Conservation (phyloP, 1,140 invertebrate species). For the Zaprionus nigranus region DNA sequence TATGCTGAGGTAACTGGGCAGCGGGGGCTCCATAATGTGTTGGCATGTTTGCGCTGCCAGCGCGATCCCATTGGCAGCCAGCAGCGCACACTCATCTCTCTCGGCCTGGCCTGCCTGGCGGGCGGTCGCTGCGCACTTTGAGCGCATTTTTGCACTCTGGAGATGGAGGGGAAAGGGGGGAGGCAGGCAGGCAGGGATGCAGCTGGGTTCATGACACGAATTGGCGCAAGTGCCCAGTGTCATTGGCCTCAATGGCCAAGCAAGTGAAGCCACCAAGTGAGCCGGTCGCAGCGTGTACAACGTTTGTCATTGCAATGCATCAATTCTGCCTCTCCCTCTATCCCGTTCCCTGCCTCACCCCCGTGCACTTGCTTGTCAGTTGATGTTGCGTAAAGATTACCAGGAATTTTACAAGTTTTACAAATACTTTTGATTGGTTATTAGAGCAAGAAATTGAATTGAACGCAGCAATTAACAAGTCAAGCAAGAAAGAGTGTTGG, state of each 20-base stretch:
- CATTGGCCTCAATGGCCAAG: slow-evolving; percentile 57
- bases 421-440: background rate
- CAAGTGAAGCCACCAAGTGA: background rate
- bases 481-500: background rate
- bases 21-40: slow-evolving; percentile 54
- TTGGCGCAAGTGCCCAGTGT: slow-evolving; percentile 48
- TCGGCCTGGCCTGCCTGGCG: slow-evolving; percentile 26
- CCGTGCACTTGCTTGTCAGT: background rate
- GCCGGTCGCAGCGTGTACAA: background rate
- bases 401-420: background rate
- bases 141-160: background rate
- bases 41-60: slow-evolving; percentile 62
- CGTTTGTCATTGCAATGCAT: background rate
- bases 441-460: background rate
- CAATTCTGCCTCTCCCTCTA: background rate
- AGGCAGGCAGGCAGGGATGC: background rate
- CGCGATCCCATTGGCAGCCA: slow-evolving; percentile 23
- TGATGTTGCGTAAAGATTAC: background rate
- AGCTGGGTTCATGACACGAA: slow-evolving; percentile 1
- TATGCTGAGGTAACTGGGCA: slow-evolving; percentile 1
- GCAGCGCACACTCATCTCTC: background rate
- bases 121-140: slow-evolving; percentile 18
- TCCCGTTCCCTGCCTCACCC: background rate
- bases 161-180: background rate
- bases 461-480: background rate